These are phyloP conservation scores for Marmota monax DNA, from an alignment of 2,113 vertebrate species.

Conservation along the genomic window DNA sequence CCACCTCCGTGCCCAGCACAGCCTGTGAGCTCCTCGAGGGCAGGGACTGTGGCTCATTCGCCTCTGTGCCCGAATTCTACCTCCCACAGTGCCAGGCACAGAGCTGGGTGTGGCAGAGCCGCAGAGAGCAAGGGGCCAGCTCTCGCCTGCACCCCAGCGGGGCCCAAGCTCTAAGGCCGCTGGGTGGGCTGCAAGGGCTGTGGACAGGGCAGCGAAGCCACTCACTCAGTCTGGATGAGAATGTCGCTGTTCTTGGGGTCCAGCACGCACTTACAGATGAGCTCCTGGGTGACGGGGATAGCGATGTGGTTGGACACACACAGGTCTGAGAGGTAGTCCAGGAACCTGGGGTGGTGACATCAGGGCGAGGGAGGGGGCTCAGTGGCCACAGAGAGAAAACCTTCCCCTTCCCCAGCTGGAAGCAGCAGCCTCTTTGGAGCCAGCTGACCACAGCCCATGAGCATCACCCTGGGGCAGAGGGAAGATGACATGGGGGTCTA, in stretches of 20 bases:
- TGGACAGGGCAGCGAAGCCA: fast-evolving
- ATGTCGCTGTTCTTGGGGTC: conserved; percentile 98
- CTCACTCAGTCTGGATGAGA: conserved; percentile 98
- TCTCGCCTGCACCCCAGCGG: background rate
- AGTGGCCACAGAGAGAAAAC: background rate
- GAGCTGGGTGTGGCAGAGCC: background rate
- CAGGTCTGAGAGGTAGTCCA: conserved; percentile 98
- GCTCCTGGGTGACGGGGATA: conserved; percentile 98
- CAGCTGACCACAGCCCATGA: fast-evolving
- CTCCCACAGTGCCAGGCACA: background rate
- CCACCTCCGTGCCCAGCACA: background rate
- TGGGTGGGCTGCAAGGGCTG: fast-evolving
- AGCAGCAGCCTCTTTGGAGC: background rate
- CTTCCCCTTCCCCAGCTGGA: background rate
- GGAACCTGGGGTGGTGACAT: conserved; percentile 90
- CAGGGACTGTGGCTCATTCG: background rate
- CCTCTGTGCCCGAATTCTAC: background rate
- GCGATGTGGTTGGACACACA: conserved; percentile 99
- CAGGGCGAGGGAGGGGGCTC: background rate
- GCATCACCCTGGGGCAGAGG: background rate
- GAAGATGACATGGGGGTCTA: fast-evolving
- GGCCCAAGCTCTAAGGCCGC: background rate
- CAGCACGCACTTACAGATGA: conserved; percentile 99
- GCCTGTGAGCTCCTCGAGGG: background rate
- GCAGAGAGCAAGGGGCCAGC: background rate